Conservation (phyloP, 2,797 vertebrate species). For the Nyctibius grandis region DNA sequence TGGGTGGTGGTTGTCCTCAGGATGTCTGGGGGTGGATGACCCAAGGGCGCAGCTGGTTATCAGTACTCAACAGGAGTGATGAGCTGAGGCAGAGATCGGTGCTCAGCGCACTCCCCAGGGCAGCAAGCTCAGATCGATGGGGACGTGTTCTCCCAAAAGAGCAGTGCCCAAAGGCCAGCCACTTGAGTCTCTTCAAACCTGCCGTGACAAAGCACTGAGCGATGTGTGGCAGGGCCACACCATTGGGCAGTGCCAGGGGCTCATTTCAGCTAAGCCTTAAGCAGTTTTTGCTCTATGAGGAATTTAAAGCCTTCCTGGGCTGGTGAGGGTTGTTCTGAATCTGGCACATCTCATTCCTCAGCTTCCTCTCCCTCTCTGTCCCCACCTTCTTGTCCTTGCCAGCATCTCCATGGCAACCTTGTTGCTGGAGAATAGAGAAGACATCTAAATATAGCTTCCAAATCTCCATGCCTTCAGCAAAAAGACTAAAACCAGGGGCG, state of each 20-base stretch:
- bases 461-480: conserved; percentile 72
- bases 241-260: background rate
- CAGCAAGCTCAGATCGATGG: background rate
- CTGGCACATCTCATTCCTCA: conserved; percentile 34
- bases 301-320: background rate
- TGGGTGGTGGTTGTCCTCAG: background rate
- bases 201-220: background rate
- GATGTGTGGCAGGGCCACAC: background rate
- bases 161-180: background rate
- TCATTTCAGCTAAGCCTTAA: background rate
- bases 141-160: background rate
- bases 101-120: fast-evolving
- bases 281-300: background rate
- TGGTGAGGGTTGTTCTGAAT: conserved; percentile 17
- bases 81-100: background rate
- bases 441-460: conserved; percentile 79
- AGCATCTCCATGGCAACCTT: conserved; percentile 78
- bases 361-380: conserved; percentile 33
- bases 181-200: background rate
- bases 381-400: conserved; percentile 25
- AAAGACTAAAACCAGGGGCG: conserved; percentile 64
- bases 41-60: background rate
- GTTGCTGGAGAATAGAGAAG: conserved; percentile 71
- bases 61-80: background rate
- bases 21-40: background rate